Percentiles rank a stretch among this genome's conserved stretches.
Conservation (phyloP, 2,113 vertebrate species). For the Tangachromis dhanisi region DNA sequence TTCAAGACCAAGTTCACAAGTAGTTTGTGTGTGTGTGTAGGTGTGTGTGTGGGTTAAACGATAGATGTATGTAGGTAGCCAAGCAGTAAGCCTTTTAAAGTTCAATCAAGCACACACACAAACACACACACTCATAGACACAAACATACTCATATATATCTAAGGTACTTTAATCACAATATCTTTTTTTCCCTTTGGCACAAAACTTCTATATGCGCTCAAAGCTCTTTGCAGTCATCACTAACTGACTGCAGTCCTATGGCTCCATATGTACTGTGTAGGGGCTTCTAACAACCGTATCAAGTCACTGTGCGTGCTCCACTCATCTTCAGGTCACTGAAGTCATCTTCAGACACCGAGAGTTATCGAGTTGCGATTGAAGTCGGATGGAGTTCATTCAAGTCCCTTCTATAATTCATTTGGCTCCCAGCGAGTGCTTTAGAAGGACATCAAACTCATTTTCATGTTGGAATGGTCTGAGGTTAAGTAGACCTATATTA, state of each 20-base stretch:
- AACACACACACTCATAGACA: background rate
- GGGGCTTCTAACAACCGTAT: background rate
- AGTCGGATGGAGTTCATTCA: background rate
- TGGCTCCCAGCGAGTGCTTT: background rate
- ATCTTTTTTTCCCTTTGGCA: background rate
- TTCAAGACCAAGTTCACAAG: background rate
- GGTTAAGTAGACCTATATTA: slow-evolving; percentile 9
- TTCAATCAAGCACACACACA: background rate
- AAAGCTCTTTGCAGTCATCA: background rate
- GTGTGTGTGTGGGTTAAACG: background rate
- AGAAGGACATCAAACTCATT: slow-evolving; percentile 4
- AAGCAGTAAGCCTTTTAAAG: background rate
- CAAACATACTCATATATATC: background rate
- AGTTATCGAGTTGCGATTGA: background rate
- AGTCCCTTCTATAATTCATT: slow-evolving; percentile 17
- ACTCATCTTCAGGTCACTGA: background rate
- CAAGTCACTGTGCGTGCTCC: background rate
- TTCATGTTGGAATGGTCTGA: background rate
- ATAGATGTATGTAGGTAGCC: background rate
- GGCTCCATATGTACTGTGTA: background rate
- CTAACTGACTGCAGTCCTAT: background rate
- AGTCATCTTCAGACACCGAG: background rate
- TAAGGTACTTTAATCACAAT: background rate
- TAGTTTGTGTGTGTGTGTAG: background rate
- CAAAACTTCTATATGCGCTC: background rate